These are phyloP conservation scores for Brachionus plicatilis DNA, from an alignment of 1,140 invertebrate species.

Conservation along the genomic window DNA sequence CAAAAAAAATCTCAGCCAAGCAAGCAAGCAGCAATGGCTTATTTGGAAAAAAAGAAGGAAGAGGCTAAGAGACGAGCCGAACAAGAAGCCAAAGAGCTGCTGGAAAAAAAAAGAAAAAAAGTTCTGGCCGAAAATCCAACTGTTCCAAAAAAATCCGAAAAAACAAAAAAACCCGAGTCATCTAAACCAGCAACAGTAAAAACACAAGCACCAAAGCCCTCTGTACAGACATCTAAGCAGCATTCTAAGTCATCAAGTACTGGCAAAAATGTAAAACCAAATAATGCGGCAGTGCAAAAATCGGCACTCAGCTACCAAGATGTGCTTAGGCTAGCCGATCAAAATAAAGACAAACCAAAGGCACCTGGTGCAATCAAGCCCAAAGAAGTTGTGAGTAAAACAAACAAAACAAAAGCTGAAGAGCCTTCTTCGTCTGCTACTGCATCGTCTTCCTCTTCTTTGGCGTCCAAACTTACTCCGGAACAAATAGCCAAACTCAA, in stretches of 20 bases:
- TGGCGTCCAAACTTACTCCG: background rate
- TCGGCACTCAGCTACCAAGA: conserved; percentile 10
- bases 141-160: background rate
- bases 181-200: background rate
- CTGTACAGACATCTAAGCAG: background rate
- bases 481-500: conserved; percentile 38
- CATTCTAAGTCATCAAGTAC: background rate
- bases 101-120: conserved; percentile 27
- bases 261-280: background rate
- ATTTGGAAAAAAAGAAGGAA: conserved; percentile 29
- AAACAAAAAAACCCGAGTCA: background rate
- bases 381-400: background rate
- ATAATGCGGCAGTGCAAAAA: background rate
- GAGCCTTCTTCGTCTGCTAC: background rate
- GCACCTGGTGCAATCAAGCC: background rate
- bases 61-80: background rate
- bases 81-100: conserved; percentile 1
- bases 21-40: conserved; percentile 25
- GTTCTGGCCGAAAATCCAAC: background rate
- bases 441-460: background rate
- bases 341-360: conserved; percentile 28
- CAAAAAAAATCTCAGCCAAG: conserved; percentile 35
- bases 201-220: background rate
- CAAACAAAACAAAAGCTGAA: background rate
- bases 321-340: conserved; percentile 21